A percentile compares a stretch with the other conserved stretches of the same genome.
Evolutionary conservation across 2,113 vertebrate genomes (phyloP).

Genomic region (Perca schrenkii): DNA sequence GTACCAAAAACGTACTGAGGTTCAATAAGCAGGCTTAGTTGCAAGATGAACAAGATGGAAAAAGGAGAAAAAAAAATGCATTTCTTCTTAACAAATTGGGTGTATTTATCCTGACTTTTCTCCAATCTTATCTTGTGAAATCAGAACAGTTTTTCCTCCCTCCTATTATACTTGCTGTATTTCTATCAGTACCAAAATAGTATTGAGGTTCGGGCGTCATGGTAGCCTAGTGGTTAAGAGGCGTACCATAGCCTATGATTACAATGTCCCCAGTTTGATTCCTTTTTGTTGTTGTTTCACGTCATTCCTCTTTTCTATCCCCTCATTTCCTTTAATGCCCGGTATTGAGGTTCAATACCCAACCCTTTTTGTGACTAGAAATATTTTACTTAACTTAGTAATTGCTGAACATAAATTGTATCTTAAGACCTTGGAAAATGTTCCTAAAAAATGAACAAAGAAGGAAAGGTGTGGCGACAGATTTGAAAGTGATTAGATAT

Average conservation of each 20-base stretch:
- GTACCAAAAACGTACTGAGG: not conserved
- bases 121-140: not conserved
- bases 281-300: not conserved
- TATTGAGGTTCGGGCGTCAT: not conserved
- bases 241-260: not conserved
- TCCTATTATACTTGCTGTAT: not conserved
- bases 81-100: not conserved
- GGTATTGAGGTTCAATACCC: not conserved
- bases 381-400: slow-evolving; percentile 6
- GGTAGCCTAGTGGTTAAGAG: not conserved
- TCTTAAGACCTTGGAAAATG: slow-evolving; percentile 1
- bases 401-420: not conserved
- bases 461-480: slow-evolving; percentile 57
- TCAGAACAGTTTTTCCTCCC: not conserved
- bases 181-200: slow-evolving; percentile 1
- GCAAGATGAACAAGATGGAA: not conserved
- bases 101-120: not conserved
- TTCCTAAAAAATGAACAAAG: slow-evolving; percentile 40
- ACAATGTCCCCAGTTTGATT: not conserved
- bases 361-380: not conserved
- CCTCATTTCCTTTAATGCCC: not conserved
- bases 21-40: not conserved
- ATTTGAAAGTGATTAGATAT: slow-evolving; percentile 65
- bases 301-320: not conserved
- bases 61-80: not conserved